phyloP scores from a whole-genome alignment of 2,113 vertebrate genomes.

The Actinemys pallida region DNA sequence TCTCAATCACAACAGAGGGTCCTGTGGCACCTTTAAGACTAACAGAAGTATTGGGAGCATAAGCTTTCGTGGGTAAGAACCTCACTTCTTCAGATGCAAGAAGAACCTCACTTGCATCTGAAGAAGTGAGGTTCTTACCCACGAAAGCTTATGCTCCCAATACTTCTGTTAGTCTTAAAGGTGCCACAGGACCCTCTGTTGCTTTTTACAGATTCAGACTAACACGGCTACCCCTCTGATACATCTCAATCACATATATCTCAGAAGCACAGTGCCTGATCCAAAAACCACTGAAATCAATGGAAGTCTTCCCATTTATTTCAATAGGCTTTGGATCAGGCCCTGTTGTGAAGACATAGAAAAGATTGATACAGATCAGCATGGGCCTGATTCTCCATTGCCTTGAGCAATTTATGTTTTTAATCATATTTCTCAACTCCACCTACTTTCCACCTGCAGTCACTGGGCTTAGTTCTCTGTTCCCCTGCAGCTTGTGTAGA shows the following conservation, averaged over 20 bases:
- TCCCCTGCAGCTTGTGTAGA: neutral
- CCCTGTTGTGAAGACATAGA: neutral
- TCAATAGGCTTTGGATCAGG: neutral
- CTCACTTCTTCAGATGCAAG: no score
- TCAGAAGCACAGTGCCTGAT: neutral
- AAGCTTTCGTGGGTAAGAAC: no score
- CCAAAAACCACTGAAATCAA: neutral
- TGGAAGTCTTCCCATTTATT: neutral
- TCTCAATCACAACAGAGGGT: neutral
- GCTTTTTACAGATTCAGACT: no score
- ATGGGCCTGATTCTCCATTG: neutral
- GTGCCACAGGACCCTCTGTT: no score
- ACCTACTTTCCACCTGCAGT: accelerated
- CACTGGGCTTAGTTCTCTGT: neutral
- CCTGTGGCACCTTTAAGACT: no score
- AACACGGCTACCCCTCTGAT: no score
- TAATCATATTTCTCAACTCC: neutral
- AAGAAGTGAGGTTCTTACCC: no score
- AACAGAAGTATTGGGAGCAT: no score
- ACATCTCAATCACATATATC: neutral
- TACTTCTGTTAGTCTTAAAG: no score
- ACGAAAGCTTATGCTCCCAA: no score
- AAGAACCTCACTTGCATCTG: no score
- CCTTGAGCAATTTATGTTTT: neutral
- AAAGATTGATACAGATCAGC: neutral